A percentile compares a stretch with the other conserved stretches of the same genome.
phyloP scores from a whole-genome alignment of 2,113 vertebrate species.

The Nyctereutes procyonoides region DNA sequence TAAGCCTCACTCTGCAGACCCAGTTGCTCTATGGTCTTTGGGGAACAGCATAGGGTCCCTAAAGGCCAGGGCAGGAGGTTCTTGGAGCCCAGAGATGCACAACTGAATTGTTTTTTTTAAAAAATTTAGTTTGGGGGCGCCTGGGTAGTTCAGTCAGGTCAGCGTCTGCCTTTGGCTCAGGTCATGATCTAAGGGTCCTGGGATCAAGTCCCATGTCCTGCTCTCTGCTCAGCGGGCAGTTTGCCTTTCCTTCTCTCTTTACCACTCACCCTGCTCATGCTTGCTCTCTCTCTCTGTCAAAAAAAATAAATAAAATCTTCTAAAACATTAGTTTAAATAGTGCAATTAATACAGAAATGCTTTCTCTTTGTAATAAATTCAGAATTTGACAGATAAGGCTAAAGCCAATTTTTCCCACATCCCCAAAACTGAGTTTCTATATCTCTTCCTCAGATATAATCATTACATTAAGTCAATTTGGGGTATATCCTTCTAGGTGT shows the following conservation, averaged over 20 bases:
- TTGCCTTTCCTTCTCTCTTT: no score
- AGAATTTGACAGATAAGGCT: neutral
- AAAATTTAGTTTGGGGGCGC: neutral
- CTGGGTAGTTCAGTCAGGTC: no score
- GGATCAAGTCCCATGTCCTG: no score
- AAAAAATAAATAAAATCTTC: no score
- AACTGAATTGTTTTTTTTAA: neutral
- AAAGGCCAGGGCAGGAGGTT: neutral
- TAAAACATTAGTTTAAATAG: neutral
- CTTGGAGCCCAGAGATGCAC: neutral
- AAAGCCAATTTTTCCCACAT: neutral
- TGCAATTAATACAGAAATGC: neutral
- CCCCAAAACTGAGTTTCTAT: neutral
- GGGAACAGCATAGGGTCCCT: neutral
- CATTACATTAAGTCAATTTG: neutral
- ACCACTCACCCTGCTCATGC: no score
- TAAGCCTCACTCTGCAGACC: neutral
- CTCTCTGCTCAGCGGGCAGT: no score
- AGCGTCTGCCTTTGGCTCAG: no score
- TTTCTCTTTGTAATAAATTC: slow-evolving; percentile 6
- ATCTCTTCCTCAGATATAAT: neutral
- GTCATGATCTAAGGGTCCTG: no score
- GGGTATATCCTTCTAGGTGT: neutral
- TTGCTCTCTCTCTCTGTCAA: no score
- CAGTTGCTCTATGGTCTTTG: neutral